Percentiles rank a stretch among this genome's conserved stretches.
These are phyloP conservation scores for Muraenolepis orangiensis DNA, from an alignment of 2,797 vertebrate species.

Conservation along the genomic window DNA sequence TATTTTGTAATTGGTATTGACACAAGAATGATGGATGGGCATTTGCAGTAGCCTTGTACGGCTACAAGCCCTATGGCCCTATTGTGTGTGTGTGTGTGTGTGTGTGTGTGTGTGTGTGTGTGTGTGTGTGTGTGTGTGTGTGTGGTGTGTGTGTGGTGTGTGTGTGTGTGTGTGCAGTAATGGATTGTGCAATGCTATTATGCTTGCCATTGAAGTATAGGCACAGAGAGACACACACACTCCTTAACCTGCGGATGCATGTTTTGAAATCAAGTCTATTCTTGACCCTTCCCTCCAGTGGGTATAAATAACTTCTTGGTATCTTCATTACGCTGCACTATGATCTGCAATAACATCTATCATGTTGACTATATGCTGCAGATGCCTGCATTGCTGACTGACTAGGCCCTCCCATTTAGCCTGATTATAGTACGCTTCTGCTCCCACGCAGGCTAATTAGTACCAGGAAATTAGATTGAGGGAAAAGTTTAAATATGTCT, in stretches of 20 bases:
- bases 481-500: no score
- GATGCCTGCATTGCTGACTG: not conserved
- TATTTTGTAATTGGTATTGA: constrained; percentile 62
- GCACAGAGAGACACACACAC: constrained; percentile 8
- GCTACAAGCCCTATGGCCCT: constrained; percentile 23
- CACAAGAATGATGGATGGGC: constrained; percentile 61
- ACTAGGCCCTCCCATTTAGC: not conserved
- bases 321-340: not conserved
- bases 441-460: no score
- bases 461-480: not conserved
- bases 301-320: not conserved
- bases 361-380: not conserved
- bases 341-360: not conserved
- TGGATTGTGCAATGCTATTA: constrained; percentile 51
- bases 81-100: not conserved
- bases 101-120: no score
- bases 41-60: constrained; percentile 51
- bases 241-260: constrained; percentile 4
- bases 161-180: constrained; percentile 36
- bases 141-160: no score
- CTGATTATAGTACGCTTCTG: not conserved
- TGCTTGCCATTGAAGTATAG: constrained; percentile 15
- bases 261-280: not conserved
- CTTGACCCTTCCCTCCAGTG: not conserved
- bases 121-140: no score